Evolutionary conservation across 2,888 invertebrate species (phyloP).

Genomic region (Drosophila aldrichi): DNA sequence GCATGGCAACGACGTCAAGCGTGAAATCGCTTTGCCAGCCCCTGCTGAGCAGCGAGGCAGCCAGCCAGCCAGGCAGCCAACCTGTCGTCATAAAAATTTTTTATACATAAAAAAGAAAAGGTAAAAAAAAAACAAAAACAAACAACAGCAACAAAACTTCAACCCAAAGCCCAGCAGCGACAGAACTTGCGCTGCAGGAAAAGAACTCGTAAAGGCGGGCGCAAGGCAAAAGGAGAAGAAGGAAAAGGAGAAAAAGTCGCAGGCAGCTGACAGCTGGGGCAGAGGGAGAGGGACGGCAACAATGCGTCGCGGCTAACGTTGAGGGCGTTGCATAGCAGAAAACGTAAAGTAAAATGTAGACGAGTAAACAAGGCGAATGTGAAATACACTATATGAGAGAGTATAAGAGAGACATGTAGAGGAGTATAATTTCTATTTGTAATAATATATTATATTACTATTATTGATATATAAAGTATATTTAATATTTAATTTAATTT

Average conservation of each 20-base stretch:
- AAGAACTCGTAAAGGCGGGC: slow-evolving; percentile 6
- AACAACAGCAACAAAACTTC: slow-evolving; percentile 38
- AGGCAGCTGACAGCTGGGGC: background rate
- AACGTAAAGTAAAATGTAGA: slow-evolving; percentile 13
- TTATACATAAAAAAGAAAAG: slow-evolving; percentile 46
- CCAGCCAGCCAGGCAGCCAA: slow-evolving; percentile 52
- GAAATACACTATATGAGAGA: slow-evolving; percentile 6
- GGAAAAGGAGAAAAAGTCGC: background rate
- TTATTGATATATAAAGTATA: no score
- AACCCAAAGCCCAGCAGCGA: slow-evolving; percentile 20
- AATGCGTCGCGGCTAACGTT: slow-evolving; percentile 53
- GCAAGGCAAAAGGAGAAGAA: background rate
- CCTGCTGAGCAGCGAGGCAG: slow-evolving; percentile 31
- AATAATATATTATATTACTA: no score
- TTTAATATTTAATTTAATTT: no score
- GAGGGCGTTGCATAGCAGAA: slow-evolving; percentile 38
- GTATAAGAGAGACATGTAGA: background rate
- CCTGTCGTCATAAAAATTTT: slow-evolving; percentile 80
- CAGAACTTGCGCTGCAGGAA: slow-evolving; percentile 12
- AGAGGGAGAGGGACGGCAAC: slow-evolving; percentile 27
- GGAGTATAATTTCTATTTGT: background rate
- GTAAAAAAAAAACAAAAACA: slow-evolving; percentile 15
- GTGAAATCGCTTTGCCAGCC: slow-evolving; percentile 75
- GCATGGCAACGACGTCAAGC: slow-evolving; percentile 64
- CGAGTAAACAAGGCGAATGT: background rate